Evolutionary conservation across 2,113 vertebrate species (phyloP).

Genomic region (Notarius quadriscutis): DNA sequence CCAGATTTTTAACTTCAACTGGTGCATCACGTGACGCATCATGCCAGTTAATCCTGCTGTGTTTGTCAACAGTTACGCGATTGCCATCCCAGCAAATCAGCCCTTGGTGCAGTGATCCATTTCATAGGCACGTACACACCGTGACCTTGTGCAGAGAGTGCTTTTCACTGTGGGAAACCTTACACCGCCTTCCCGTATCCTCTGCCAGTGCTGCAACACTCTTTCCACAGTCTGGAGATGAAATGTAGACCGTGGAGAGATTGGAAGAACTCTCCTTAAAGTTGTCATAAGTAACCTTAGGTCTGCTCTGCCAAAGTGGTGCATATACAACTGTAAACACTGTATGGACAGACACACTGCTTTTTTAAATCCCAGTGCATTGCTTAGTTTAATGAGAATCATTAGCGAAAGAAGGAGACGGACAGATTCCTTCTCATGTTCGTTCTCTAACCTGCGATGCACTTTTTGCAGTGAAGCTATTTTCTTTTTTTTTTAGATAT

Average conservation of each 20-base stretch:
- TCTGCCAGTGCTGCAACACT: constrained; percentile 11
- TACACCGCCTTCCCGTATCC: constrained; percentile 6
- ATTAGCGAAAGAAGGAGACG: not conserved
- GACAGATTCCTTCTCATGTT: not conserved
- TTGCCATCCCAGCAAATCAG: constrained; percentile 8
- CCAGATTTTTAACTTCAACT: not conserved
- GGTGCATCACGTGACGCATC: not conserved
- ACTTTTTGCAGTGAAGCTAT: not conserved
- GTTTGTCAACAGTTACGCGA: constrained; percentile 11
- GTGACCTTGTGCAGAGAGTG: constrained; percentile 32
- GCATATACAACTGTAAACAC: not conserved
- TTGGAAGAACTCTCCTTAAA: not conserved
- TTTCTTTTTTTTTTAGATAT: too few relatives aligned
- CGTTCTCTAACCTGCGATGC: not conserved
- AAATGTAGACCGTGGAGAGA: constrained; percentile 7
- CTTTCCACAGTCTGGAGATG: constrained; percentile 13
- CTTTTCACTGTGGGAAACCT: constrained; percentile 36
- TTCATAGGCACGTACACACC: constrained; percentile 8
- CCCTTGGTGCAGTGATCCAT: constrained; percentile 3
- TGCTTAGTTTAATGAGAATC: not conserved
- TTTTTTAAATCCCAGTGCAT: not conserved
- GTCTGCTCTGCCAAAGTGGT: not conserved
- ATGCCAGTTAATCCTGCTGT: not conserved
- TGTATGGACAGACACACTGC: not conserved
- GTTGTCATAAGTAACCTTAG: too few relatives aligned